phyloP scores from a whole-genome alignment of 2,797 vertebrate species.

The Chiropotes sagulatus region DNA sequence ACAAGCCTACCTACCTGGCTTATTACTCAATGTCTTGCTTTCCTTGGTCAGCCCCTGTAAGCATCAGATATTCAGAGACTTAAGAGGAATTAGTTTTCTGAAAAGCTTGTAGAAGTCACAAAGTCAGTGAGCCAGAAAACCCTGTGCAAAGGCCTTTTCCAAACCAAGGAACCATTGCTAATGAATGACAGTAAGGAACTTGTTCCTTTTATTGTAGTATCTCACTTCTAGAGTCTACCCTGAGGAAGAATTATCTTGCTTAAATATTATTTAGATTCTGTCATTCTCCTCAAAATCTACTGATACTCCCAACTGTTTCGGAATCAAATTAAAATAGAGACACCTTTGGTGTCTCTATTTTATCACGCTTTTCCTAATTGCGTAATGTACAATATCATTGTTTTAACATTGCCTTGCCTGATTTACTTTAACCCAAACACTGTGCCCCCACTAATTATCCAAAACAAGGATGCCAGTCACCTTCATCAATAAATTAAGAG shows the following conservation, averaged over 20 bases:
- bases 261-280: not conserved
- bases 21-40: not conserved
- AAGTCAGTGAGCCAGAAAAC: not conserved
- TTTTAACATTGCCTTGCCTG: not conserved
- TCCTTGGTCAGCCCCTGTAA: not conserved
- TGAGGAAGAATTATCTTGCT: slow-evolving; percentile 13
- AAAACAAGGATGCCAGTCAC: not conserved
- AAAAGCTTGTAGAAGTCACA: slow-evolving; percentile 20
- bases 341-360: not conserved
- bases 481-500: not conserved
- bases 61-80: not conserved
- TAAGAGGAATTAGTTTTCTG: not conserved
- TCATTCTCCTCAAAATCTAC: not conserved
- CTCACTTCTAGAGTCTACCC: not conserved
- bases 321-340: not conserved
- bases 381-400: not conserved
- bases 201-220: not conserved
- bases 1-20: not conserved
- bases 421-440: not conserved
- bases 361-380: not conserved
- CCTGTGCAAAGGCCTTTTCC: not conserved
- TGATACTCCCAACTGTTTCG: not conserved
- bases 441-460: not conserved
- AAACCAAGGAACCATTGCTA: not conserved
- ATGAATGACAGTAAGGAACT: not conserved